A percentile compares a stretch with the other conserved stretches of the same genome.
These are phyloP conservation scores for Zaprionus gabonicus DNA, from an alignment of 1,140 invertebrate species.

Conservation along the genomic window DNA sequence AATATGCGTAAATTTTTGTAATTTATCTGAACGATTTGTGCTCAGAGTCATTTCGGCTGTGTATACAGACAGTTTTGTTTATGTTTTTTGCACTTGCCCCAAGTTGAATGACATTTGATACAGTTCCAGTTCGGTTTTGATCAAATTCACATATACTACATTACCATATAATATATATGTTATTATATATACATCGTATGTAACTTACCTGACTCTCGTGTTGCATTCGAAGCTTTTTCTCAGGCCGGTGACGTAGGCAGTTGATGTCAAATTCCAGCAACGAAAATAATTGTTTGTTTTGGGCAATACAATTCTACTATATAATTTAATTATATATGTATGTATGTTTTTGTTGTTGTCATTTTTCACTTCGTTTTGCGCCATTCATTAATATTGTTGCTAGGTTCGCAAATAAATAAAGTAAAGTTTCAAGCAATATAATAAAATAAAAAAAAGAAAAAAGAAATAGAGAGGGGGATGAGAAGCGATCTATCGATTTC, in stretches of 20 bases:
- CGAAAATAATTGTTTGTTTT: constrained; percentile 30
- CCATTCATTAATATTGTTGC: constrained; percentile 33
- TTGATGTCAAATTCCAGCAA: constrained; percentile 16
- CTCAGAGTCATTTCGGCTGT: constrained; percentile 7
- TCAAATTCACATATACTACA: constrained; percentile 19
- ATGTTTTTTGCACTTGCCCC: constrained; percentile 24
- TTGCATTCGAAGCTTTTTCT: constrained; percentile 42
- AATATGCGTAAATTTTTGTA: constrained; percentile 3
- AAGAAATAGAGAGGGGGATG: background rate
- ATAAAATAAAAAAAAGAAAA: background rate
- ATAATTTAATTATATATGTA: constrained; percentile 6
- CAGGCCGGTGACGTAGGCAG: constrained; percentile 36
- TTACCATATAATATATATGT: constrained; percentile 2
- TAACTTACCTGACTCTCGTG: constrained; percentile 25
- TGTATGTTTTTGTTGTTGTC: constrained; percentile 1
- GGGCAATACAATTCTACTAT: constrained; percentile 2
- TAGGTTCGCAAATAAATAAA: constrained; percentile 30
- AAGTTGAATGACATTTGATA: constrained; percentile 74
- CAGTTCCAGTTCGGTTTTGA: constrained; percentile 58
- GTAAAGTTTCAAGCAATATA: constrained; percentile 16
- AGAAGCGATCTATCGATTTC: constrained; percentile 49
- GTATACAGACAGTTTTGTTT: constrained; percentile 21
- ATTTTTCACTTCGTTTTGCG: constrained; percentile 1
- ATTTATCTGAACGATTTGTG: background rate
- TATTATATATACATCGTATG: constrained; percentile 3